Evolutionary conservation across 1,140 invertebrate genomes (phyloP).

Genomic region (Coenobita brevimanus): DNA sequence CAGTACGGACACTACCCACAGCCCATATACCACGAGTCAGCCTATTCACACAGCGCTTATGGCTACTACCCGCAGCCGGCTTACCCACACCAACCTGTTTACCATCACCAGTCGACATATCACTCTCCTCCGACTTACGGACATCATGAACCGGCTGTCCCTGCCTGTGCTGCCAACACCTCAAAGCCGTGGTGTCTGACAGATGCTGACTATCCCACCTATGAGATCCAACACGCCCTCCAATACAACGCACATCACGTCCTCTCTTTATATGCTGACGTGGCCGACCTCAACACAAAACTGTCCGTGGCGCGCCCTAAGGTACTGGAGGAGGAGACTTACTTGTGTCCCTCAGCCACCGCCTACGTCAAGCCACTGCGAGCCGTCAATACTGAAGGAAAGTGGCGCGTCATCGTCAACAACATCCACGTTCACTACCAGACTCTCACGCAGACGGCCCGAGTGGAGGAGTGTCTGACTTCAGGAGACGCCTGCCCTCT

Average conservation of each 20-base stretch:
- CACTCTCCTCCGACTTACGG: neutral
- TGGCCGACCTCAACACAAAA: constrained; percentile 61
- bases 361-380: constrained; percentile 70
- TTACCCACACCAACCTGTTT: neutral
- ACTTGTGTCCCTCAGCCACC: constrained; percentile 51
- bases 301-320: constrained; percentile 69
- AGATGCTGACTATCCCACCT: constrained; percentile 66
- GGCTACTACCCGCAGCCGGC: neutral
- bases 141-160: constrained; percentile 23
- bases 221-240: constrained; percentile 62
- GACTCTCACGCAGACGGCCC: constrained; percentile 70
- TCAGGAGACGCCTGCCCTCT: constrained; percentile 68
- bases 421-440: constrained; percentile 70
- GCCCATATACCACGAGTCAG: neutral
- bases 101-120: neutral
- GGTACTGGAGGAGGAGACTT: constrained; percentile 68
- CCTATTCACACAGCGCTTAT: neutral
- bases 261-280: constrained; percentile 66
- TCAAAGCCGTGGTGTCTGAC: constrained; percentile 67
- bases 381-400: constrained; percentile 70
- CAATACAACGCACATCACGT: constrained; percentile 69
- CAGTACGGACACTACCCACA: constrained; percentile 7
- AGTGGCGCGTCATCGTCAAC: constrained; percentile 72
- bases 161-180: constrained; percentile 55
- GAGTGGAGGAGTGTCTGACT: constrained; percentile 70